Evolutionary conservation across 2,888 invertebrate species (phyloP), one percentile per base, ranked within the genome.

Genomic region (Thera obeliscata): DNA sequence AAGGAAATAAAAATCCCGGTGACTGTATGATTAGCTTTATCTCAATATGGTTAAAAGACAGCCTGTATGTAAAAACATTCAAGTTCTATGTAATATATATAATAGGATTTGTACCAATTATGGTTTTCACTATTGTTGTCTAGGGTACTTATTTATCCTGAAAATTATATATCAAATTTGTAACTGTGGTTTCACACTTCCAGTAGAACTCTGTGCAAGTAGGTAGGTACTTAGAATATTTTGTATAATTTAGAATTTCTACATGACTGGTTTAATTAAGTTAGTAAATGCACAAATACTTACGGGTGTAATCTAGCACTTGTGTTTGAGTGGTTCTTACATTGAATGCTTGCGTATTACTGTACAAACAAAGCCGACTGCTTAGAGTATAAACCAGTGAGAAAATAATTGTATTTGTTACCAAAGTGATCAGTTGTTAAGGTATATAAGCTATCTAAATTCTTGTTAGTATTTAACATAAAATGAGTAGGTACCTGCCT

Each of bases 1-100:
- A 99, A 99, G 89, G 98, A 98, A 88, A 94, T 97, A 63, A 95
- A 95, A 84, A 95, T 95, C 70, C 94, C 96, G 70, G 94, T 96
- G 74, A 95, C 95, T 68, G 95, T 96, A 78, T 96, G 94, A 91
- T 83, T 83, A 9, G 38, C 33, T 48, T 54, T 54, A 58, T 69
- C 61, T 75, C 71, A 63, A 1, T 65, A 46, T 75, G 71, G 62
- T 4, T 64, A 46, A 36, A 48, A 48, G 12, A 41, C 33, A 43
- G 11, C 38, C 38, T 54, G 54, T 46, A 50, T 60, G 36, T 38
- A 4, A 5, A 7, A 22, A 22, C 22, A 22, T 22, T 22, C 22
- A 22, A 22, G 22, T 22, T 22, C 22, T 22, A 22, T 22, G 22
- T 22, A 22, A 22, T 22, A 22, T 22, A 22, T 22, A 22, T 22